Percentiles rank a stretch among this genome's conserved stretches.
Conservation (phyloP, 2,113 vertebrate species). For the Pollimyrus isidori region DNA sequence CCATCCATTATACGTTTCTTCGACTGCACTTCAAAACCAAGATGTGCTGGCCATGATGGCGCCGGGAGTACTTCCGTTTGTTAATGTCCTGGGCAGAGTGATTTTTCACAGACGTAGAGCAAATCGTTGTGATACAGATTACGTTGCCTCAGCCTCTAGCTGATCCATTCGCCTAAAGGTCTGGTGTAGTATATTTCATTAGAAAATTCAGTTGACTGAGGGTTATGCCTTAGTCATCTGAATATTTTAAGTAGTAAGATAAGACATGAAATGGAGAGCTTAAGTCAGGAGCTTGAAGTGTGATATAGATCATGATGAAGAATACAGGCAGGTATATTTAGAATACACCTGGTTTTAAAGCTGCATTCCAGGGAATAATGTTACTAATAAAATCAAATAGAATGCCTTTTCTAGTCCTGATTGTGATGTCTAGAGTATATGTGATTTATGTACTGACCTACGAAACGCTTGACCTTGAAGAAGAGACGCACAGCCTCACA, state of each 20-base stretch:
- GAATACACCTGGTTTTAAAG: not conserved
- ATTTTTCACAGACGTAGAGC: not conserved
- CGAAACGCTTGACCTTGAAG: not conserved
- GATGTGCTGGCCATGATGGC: not conserved
- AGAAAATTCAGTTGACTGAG: not conserved
- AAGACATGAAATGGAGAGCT: not conserved
- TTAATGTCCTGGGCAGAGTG: not conserved
- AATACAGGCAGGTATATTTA: not conserved
- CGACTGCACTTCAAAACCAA: not conserved
- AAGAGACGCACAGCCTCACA: not conserved
- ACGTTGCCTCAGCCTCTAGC: not conserved
- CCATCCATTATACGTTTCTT: not conserved
- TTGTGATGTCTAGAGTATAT: too few species aligned
- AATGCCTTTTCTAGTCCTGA: not conserved
- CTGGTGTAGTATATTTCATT: not conserved
- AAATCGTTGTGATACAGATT: not conserved
- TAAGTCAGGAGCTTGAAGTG: not conserved
- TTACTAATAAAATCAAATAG: not conserved
- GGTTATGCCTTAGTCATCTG: conserved; percentile 12
- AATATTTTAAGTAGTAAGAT: not conserved
- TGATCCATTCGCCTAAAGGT: not conserved
- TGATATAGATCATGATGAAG: not conserved
- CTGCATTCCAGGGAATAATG: not conserved
- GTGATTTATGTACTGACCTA: not conserved
- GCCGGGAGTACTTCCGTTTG: not conserved